Conservation (phyloP, 2,113 vertebrate genomes). For the Colistium nudipinnis region DNA sequence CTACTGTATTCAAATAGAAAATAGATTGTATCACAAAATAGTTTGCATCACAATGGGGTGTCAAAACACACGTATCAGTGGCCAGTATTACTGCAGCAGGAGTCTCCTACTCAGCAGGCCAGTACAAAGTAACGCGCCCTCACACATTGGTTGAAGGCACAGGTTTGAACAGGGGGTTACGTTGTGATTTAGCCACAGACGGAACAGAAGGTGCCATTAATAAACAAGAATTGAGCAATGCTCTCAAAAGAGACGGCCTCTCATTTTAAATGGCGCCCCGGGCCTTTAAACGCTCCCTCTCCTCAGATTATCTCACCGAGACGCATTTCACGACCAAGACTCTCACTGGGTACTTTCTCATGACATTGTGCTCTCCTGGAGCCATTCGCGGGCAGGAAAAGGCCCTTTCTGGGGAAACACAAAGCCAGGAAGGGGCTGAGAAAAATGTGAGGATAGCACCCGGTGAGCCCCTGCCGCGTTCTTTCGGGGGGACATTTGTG, state of each 20-base stretch:
- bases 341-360: slow-evolving; percentile 54
- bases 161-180: not conserved
- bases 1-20: no score
- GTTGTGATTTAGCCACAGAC: not conserved
- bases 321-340: slow-evolving; percentile 36
- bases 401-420: slow-evolving; percentile 64
- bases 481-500: slow-evolving; percentile 65
- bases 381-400: slow-evolving; percentile 74
- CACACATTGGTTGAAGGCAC: not conserved
- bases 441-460: slow-evolving; percentile 67
- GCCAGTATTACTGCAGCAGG: no score
- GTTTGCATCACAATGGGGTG: no score
- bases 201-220: not conserved
- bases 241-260: not conserved
- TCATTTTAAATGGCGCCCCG: not conserved
- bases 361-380: slow-evolving; percentile 58
- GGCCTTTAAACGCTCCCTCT: slow-evolving; percentile 2
- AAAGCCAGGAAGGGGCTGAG: slow-evolving; percentile 79
- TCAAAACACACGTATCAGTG: no score
- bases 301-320: slow-evolving; percentile 2
- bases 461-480: slow-evolving; percentile 59
- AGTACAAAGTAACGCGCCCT: no score
- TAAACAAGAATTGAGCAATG: not conserved
- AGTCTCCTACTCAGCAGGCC: no score
- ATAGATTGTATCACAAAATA: no score